Evolutionary conservation across 2,113 vertebrate species (phyloP).

Genomic region (Copsychus sechellarum): DNA sequence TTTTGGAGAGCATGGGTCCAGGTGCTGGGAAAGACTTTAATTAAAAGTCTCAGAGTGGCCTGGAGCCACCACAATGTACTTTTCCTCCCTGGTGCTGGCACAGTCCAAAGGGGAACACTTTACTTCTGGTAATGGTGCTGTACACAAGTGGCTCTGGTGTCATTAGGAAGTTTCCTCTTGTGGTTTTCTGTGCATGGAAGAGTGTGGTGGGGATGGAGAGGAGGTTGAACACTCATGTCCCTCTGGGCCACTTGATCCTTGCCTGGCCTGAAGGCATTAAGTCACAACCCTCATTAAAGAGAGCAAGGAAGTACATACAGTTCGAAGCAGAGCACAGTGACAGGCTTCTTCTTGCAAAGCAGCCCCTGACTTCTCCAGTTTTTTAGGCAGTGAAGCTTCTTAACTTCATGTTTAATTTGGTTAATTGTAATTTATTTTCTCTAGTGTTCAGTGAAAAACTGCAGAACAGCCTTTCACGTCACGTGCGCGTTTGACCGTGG

Average conservation of each 20-base stretch:
- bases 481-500: slow-evolving; percentile 90
- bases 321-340: accelerated
- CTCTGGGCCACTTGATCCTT: not conserved
- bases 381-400: not conserved
- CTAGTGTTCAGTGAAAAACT: slow-evolving; percentile 96
- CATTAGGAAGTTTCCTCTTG: not conserved
- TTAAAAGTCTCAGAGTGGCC: slow-evolving; percentile 9
- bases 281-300: not conserved
- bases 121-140: not conserved
- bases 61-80: not conserved
- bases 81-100: not conserved
- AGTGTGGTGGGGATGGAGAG: not conserved
- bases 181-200: not conserved
- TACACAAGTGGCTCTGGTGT: not conserved
- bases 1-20: not conserved
- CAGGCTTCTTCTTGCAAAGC: not conserved
- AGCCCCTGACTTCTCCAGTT: not conserved
- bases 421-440: not conserved
- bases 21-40: not conserved
- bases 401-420: not conserved
- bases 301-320: not conserved
- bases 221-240: not conserved
- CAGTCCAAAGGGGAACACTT: not conserved
- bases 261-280: not conserved
- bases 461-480: slow-evolving; percentile 94